phyloP scores from a whole-genome alignment of 2,888 invertebrate species.

The Antheraea assamensis region DNA sequence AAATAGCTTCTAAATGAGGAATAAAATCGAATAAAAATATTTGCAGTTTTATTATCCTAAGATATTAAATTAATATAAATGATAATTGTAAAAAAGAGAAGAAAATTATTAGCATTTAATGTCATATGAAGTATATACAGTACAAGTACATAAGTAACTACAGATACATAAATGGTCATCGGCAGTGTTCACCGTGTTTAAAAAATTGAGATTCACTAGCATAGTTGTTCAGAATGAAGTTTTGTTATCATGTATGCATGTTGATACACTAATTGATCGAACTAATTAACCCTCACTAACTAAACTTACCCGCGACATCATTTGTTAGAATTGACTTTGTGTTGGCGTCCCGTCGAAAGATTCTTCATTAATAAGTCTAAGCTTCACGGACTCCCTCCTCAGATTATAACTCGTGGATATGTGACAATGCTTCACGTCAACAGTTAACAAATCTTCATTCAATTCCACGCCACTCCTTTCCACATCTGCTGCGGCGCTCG shows the following conservation, averaged over 20 bases:
- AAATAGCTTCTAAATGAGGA: no score
- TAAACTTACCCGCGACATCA: constrained; percentile 69
- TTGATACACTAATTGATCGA: no score
- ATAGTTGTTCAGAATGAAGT: background rate
- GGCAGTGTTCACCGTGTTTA: no score
- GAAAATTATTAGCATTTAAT: no score
- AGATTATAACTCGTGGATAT: constrained; percentile 77
- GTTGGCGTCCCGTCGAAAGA: constrained; percentile 70
- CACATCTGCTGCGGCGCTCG: constrained; percentile 84
- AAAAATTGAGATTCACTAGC: background rate
- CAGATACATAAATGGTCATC: no score
- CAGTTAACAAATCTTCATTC: constrained; percentile 68
- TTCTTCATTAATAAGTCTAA: constrained; percentile 75
- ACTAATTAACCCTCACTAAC: no score
- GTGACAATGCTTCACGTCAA: constrained; percentile 77
- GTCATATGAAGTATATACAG: no score
- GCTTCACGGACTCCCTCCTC: constrained; percentile 72
- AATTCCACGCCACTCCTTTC: constrained; percentile 79
- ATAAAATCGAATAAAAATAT: no score
- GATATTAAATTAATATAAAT: no score
- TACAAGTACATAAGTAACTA: no score
- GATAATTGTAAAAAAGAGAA: no score
- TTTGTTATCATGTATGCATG: background rate
- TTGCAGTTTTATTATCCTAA: no score
- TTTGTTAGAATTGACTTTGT: constrained; percentile 78